These are phyloP conservation scores for Rhamphomyia laevipes DNA, from an alignment of 2,888 invertebrate species.

Conservation along the genomic window DNA sequence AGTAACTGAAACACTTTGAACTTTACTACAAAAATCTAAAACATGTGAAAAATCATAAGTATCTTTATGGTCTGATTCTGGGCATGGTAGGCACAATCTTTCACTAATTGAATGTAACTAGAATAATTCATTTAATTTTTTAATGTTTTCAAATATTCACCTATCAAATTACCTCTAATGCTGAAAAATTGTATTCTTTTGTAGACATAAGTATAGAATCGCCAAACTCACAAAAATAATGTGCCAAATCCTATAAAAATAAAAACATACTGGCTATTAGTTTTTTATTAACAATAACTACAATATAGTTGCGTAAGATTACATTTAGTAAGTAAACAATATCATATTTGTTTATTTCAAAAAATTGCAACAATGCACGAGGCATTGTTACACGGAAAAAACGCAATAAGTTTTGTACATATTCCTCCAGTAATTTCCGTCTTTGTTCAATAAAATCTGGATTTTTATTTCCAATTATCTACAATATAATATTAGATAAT, in stretches of 20 bases:
- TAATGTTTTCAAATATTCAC: background rate
- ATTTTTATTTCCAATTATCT: constrained; percentile 75
- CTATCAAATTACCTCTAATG: constrained; percentile 53
- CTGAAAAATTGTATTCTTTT: constrained; percentile 55
- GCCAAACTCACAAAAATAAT: constrained; percentile 63
- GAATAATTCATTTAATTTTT: background rate
- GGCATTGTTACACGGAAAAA: constrained; percentile 72
- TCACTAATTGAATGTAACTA: constrained; percentile 56
- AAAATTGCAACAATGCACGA: constrained; percentile 65
- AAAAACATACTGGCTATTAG: no score
- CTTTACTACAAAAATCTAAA: constrained; percentile 72
- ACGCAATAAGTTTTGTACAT: constrained; percentile 64
- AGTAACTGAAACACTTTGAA: constrained; percentile 42
- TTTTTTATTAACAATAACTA: no score
- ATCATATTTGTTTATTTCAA: constrained; percentile 83
- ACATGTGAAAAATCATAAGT: constrained; percentile 85
- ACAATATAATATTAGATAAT: background rate
- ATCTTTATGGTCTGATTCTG: constrained; percentile 63
- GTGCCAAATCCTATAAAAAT: constrained; percentile 64
- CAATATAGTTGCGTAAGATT: no score
- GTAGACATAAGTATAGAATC: constrained; percentile 50
- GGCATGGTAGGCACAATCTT: constrained; percentile 75
- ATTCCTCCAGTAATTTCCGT: constrained; percentile 64
- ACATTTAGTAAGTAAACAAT: constrained; percentile 59
- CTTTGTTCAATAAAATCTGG: constrained; percentile 78